These are phyloP conservation scores for Pseudoatta argentina DNA, from an alignment of 1,140 invertebrate species.

Conservation along the genomic window DNA sequence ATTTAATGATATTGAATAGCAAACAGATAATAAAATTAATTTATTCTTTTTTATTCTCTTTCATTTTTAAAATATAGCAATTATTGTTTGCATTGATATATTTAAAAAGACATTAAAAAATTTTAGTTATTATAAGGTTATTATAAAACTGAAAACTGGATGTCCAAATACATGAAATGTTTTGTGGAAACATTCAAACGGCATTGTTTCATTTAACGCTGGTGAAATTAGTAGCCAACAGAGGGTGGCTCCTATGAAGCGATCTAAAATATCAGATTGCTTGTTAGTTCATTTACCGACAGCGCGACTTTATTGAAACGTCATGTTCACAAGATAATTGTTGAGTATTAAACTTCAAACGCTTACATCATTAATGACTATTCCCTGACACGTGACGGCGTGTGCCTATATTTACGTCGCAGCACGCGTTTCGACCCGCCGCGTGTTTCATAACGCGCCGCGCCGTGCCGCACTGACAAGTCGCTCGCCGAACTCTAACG, in stretches of 20 bases:
- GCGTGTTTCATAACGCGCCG: no score
- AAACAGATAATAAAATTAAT: neutral
- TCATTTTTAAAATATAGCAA: neutral
- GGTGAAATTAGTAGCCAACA: slow-evolving; percentile 33
- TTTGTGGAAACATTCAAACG: neutral
- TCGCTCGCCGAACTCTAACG: slow-evolving; percentile 17
- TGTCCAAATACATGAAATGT: neutral
- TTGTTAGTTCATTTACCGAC: slow-evolving; percentile 44
- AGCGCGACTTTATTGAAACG: slow-evolving; percentile 53
- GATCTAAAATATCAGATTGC: slow-evolving; percentile 59
- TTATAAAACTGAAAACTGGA: neutral
- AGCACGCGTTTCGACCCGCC: slow-evolving; percentile 45
- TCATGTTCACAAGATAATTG: slow-evolving; percentile 41
- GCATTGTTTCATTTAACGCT: slow-evolving; percentile 15
- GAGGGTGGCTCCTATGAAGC: slow-evolving; percentile 6
- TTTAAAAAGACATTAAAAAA: neutral
- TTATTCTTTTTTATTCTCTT: neutral
- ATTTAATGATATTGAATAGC: neutral
- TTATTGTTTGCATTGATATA: neutral
- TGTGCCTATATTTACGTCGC: slow-evolving; percentile 69
- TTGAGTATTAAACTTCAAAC: slow-evolving; percentile 56
- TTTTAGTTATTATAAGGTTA: neutral
- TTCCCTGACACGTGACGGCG: slow-evolving; percentile 63
- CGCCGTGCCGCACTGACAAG: neutral
- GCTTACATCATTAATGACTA: slow-evolving; percentile 69